A percentile compares a stretch with the other conserved stretches of the same genome.
These are phyloP conservation scores for Arenaria interpres DNA, from an alignment of 2,113 vertebrate genomes.

Conservation along the genomic window DNA sequence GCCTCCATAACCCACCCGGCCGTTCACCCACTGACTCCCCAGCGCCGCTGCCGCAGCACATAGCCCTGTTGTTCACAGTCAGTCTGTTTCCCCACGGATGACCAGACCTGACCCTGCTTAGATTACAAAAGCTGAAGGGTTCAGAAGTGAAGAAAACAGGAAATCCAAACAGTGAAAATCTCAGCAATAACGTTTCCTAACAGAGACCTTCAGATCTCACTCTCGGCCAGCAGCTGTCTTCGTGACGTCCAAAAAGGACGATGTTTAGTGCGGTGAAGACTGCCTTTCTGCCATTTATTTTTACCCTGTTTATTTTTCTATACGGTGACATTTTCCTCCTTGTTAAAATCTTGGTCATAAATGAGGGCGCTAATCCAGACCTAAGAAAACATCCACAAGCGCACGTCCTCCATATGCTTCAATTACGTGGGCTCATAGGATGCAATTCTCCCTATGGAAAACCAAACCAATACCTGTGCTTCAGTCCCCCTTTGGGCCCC, in stretches of 20 bases:
- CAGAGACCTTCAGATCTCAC: slow-evolving; percentile 62
- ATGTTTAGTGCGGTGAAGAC: background rate
- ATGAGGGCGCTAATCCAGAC: slow-evolving; percentile 14
- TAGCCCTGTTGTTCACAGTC: slow-evolving; percentile 37
- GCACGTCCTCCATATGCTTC: background rate
- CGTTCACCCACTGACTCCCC: background rate
- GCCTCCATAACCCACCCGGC: background rate
- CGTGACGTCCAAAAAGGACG: background rate
- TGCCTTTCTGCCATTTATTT: slow-evolving; percentile 31
- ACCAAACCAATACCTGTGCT: background rate
- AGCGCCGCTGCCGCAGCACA: background rate
- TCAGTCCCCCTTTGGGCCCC: background rate
- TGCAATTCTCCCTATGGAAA: background rate
- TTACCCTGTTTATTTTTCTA: slow-evolving; percentile 58
- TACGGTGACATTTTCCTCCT: slow-evolving; percentile 49
- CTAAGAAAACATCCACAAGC: background rate
- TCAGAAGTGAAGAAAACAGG: slow-evolving; percentile 65
- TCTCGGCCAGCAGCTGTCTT: slow-evolving; percentile 43
- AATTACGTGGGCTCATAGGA: background rate
- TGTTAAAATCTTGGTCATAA: slow-evolving; percentile 46
- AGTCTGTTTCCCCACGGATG: slow-evolving; percentile 50
- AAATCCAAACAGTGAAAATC: slow-evolving; percentile 68
- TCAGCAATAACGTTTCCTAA: slow-evolving; percentile 66
- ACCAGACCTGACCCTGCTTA: slow-evolving; percentile 64
- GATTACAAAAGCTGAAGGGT: slow-evolving; percentile 62